Evolutionary conservation across 2,888 invertebrate species (phyloP).

Genomic region (Machimus atricapillus): DNA sequence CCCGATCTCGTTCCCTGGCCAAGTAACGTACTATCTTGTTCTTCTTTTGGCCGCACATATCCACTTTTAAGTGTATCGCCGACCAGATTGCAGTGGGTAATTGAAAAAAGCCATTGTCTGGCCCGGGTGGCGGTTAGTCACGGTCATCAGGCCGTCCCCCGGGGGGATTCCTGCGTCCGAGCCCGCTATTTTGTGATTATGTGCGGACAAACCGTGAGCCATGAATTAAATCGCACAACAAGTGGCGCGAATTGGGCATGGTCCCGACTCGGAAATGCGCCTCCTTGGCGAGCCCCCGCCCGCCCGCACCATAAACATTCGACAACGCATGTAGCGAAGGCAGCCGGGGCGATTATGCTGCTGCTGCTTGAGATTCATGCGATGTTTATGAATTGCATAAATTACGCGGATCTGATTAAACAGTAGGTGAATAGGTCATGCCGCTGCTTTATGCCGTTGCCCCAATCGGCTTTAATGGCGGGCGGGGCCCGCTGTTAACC

Average conservation of each 20-base stretch:
- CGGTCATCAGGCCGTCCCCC: constrained; percentile 6
- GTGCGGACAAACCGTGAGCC: background rate
- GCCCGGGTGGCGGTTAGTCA: background rate
- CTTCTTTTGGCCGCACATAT: background rate
- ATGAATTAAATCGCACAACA: constrained; percentile 14
- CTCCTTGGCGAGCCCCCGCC: background rate
- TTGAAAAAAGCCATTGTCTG: constrained; percentile 29
- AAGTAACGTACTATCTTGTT: background rate
- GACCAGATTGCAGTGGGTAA: constrained; percentile 25
- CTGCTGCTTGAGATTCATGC: background rate
- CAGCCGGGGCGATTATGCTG: background rate
- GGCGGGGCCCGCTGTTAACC: background rate
- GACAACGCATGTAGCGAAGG: background rate
- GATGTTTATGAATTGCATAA: background rate
- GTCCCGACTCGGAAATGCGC: background rate
- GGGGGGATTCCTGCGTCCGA: background rate
- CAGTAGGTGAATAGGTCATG: constrained; percentile 36
- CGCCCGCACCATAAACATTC: background rate
- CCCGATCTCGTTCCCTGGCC: background rate
- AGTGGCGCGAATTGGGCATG: background rate
- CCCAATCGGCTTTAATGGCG: background rate
- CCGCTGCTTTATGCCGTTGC: background rate
- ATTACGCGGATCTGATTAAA: background rate
- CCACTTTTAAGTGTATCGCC: background rate
- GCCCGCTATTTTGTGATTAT: constrained; percentile 7